These are phyloP conservation scores for Apaloderma vittatum DNA, from an alignment of 2,113 vertebrate genomes.

Conservation along the genomic window DNA sequence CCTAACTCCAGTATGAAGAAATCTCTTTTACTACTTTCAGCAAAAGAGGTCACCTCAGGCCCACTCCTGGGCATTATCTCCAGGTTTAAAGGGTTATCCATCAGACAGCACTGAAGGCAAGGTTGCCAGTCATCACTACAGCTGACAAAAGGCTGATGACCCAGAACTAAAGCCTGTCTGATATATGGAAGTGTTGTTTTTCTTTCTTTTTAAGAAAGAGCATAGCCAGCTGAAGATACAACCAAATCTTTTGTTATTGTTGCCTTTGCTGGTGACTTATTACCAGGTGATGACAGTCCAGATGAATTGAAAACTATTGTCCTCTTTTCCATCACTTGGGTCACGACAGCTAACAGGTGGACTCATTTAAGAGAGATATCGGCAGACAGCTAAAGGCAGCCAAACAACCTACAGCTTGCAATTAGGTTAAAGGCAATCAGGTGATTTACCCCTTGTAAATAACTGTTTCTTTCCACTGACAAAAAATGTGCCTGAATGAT, in stretches of 20 bases:
- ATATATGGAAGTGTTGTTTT: fast-evolving
- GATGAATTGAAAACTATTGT: not conserved
- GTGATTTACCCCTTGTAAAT: not conserved
- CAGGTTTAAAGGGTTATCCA: not conserved
- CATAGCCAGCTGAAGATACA: not conserved
- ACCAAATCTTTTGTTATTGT: not conserved
- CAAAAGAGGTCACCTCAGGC: not conserved
- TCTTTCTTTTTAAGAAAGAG: not conserved
- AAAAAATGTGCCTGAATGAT: not conserved
- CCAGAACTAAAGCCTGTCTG: not conserved
- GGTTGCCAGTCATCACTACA: not conserved
- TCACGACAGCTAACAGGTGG: not conserved
- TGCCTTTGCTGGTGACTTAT: not conserved
- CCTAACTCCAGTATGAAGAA: not conserved
- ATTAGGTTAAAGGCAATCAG: not conserved
- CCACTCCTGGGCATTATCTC: fast-evolving
- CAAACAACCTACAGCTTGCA: not conserved
- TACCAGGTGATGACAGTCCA: not conserved
- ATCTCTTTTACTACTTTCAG: not conserved
- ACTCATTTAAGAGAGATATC: not conserved
- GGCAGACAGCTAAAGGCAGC: not conserved
- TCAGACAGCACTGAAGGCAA: not conserved
- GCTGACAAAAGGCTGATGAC: not conserved
- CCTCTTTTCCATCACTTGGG: not conserved
- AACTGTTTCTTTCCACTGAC: not conserved